Evolutionary conservation across 2,797 vertebrate genomes (phyloP), one percentile per base, ranked within the genome.

Genomic region (Eremophila alpestris): DNA sequence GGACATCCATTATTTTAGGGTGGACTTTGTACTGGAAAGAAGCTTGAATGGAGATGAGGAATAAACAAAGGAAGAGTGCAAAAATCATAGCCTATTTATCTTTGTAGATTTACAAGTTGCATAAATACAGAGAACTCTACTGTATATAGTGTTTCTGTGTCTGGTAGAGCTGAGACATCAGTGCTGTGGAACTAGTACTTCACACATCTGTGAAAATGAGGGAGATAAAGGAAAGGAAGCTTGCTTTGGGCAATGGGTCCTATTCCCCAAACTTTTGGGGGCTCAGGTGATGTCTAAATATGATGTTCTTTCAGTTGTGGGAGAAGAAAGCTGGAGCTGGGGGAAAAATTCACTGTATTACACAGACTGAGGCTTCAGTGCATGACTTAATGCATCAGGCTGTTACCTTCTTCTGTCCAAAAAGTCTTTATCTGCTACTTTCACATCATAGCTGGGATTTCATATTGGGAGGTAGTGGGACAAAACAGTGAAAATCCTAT

Each of bases 371-470:
- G 32, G 14, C 23, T 87, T 81, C 49, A 46, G 16, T 30, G 68
- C 23, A 36, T 1, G 1, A 7, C 0, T 1, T 58, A 67, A 8
- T 23, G 16, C 21, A 19, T 63, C 4, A 7, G 8, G 43, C 16
- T 64, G 21, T 59, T 90, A 14, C n/a, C 3, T 10, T 87, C 46
- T 54, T 74, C 30, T 21, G 13, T 36, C 24, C 27, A 34, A 40
- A 68, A 27, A 43, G 32, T 6, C 54, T 12, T 18, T 67, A 17
- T 11, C 13, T 60, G 34, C 10, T 82, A 27, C 13, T 30, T 77
- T 90, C 15, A 7, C 6, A 0, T 63, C 40, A 2, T 27, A 74
- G 17, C 26, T 74, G 49, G 11, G 41, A 19, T 60, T 74, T 87
- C 29, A 52, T 43, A 38, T 16, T 56, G 34, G 74, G 60, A 30